Base-by-base conservation (phyloP, 2,113 vertebrate species). In the Tautogolabrus adspersus region DNA sequence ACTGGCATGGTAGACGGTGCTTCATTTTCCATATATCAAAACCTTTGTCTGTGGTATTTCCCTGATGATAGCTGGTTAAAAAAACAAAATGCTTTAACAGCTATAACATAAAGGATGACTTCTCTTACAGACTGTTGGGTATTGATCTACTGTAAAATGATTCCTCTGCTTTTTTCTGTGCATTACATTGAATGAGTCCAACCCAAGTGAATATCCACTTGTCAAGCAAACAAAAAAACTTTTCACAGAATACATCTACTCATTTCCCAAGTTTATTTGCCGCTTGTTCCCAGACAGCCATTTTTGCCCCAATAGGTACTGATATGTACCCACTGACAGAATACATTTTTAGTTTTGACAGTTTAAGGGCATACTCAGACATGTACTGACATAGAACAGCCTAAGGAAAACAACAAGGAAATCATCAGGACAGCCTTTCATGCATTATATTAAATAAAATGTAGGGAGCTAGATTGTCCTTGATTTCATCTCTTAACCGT, bases 331-430 rank as follows among this genome's bases (percentile, higher is more conserved):
- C 3, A 66, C 9, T 66, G 38, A 34, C 34, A 62, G 62, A 68
- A 66, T 66, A 40, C 11, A 62, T 40, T 72, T 75, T 58, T n/a
- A 37, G 37, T 65, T 67, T 63, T 69, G 51, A 67, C 49, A 73
- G 49, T 77, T 47, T 59, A 68, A 19, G 69, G 23, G 19, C 19
- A 72, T 34, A 66, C 10, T 15, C 7, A 2, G 23, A 30, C 18
- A 62, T 49, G 44, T 30, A 6, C 10, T 12, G 38, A 70, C 22
- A 49, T 3, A 69, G n/a, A 66, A 83, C 64, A 60, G 18, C 16
- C 22, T 52, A 22, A 42, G 56, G 21, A 68, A 34, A 34, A 40
- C 6, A 26, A 18, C 8, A 52, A 55, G 9, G 46, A 71, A 40
- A 61, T 64, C 10, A 55, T 47, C 30, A 61, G 51, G 63, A 66